Conservation (phyloP, 2,797 vertebrate genomes). For the Hozukius guyotensis region DNA sequence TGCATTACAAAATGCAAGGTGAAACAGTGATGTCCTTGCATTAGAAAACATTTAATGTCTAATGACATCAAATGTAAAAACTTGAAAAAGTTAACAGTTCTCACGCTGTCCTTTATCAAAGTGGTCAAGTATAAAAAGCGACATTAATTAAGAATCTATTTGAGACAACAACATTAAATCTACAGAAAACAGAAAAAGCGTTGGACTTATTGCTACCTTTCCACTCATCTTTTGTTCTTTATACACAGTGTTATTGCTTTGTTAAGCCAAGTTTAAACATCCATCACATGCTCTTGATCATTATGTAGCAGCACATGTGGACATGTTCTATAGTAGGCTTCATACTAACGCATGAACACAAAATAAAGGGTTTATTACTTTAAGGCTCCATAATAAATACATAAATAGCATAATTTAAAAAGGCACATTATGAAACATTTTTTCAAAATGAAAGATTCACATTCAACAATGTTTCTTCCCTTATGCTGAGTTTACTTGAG, state of each 20-base stretch:
- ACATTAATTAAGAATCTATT: conserved; percentile 88
- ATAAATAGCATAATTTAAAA: conserved; percentile 93
- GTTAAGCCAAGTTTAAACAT: conserved; percentile 83
- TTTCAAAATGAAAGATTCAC: conserved; percentile 77
- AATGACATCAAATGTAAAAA: conserved; percentile 60
- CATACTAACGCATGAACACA: conserved; percentile 44
- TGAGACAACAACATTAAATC: conserved; percentile 89
- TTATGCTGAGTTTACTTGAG: conserved; percentile 43
- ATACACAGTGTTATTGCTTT: conserved; percentile 77
- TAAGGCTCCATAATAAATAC: conserved; percentile 98
- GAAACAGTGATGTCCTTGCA: conserved; percentile 50
- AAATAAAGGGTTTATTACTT: conserved; percentile 55
- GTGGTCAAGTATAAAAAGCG: conserved; percentile 94
- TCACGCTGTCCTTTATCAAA: conserved; percentile 88
- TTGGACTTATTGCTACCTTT: conserved; percentile 83
- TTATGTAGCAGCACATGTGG: conserved; percentile 52
- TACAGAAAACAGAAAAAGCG: conserved; percentile 87
- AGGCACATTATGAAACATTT: conserved; percentile 92
- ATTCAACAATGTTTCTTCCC: conserved; percentile 58
- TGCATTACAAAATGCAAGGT: conserved; percentile 71
- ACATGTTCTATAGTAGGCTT: conserved; percentile 38
- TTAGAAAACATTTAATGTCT: conserved; percentile 61
- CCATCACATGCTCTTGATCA: conserved; percentile 52
- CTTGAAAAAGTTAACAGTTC: conserved; percentile 44
- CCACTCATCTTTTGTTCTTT: conserved; percentile 71